Evolutionary conservation across 2,113 vertebrate species (phyloP).

Genomic region (Anas platyrhynchos): DNA sequence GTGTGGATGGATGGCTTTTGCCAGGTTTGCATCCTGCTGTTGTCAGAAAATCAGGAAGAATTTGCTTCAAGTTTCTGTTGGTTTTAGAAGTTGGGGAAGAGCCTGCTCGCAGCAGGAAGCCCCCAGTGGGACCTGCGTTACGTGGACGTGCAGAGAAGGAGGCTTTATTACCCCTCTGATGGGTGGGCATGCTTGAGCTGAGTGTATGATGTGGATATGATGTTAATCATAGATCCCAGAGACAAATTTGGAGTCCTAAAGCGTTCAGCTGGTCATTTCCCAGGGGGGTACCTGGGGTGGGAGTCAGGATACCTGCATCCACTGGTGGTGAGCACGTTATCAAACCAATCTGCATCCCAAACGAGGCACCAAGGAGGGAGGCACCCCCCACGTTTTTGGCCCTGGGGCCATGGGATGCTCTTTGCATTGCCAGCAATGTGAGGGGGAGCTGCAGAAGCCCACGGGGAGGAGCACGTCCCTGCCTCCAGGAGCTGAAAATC

Average conservation of each 20-base stretch:
- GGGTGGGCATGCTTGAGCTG: too few species aligned
- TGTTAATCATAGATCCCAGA: background rate
- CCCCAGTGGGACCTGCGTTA: background rate
- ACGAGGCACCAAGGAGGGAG: background rate
- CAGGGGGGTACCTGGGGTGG: background rate
- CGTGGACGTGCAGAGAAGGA: too few species aligned
- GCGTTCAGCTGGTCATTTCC: background rate
- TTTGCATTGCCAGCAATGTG: background rate
- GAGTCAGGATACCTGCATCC: background rate
- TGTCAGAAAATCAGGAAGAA: background rate
- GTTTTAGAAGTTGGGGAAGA: background rate
- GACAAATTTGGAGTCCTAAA: background rate
- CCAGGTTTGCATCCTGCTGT: background rate
- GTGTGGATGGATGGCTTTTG: background rate
- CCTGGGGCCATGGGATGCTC: background rate
- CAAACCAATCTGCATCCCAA: background rate
- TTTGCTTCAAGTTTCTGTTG: fast-evolving
- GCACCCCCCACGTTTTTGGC: background rate
- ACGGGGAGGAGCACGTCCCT: background rate
- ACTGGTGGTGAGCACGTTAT: background rate
- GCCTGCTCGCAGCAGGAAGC: background rate
- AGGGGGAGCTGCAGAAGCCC: too few species aligned
- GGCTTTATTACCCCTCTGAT: too few species aligned
- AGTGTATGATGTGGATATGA: too few species aligned
- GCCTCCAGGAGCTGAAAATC: background rate